Percentiles rank a stretch among this genome's conserved stretches.
Evolutionary conservation across 2,888 invertebrate genomes (phyloP).

Genomic region (Phania funesta): DNA sequence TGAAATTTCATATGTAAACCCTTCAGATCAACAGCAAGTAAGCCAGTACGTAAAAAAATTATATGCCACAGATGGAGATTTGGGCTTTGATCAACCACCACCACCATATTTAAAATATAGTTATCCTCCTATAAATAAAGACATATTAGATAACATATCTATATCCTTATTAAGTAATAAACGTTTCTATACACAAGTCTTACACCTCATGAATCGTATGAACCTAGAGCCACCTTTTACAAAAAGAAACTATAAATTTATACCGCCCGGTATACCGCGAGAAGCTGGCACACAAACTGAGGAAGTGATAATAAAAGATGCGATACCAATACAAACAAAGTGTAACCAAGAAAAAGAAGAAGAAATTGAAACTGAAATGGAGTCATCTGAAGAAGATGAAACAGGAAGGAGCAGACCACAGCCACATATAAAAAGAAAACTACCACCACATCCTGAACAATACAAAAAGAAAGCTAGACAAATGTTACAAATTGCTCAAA

Average conservation of each 20-base stretch:
- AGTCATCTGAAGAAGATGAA: conserved; percentile 74
- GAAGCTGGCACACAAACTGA: conserved; percentile 75
- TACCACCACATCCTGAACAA: conserved; percentile 57
- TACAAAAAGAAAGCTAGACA: conserved; percentile 73
- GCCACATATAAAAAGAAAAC: conserved; percentile 57
- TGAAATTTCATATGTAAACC: background rate
- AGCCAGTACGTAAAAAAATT: conserved; percentile 83
- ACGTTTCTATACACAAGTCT: conserved; percentile 90
- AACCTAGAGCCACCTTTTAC: conserved; percentile 92
- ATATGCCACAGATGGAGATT: conserved; percentile 83
- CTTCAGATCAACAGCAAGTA: conserved; percentile 77
- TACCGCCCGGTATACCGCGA: conserved; percentile 41
- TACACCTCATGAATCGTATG: conserved; percentile 98
- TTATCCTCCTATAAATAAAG: conserved; percentile 89
- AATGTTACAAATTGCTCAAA: conserved; percentile 69
- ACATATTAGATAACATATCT: conserved; percentile 88
- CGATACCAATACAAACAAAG: background rate
- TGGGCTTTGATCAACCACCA: conserved; percentile 88
- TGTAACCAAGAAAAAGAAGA: background rate
- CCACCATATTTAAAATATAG: conserved; percentile 88
- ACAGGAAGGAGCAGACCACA: conserved; percentile 60
- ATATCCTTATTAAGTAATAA: conserved; percentile 88
- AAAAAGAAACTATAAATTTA: conserved; percentile 69
- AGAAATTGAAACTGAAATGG: conserved; percentile 76
- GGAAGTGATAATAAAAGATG: conserved; percentile 19